Evolutionary conservation across 1,140 invertebrate genomes (phyloP).

Genomic region (Ceratina calcarata): DNA sequence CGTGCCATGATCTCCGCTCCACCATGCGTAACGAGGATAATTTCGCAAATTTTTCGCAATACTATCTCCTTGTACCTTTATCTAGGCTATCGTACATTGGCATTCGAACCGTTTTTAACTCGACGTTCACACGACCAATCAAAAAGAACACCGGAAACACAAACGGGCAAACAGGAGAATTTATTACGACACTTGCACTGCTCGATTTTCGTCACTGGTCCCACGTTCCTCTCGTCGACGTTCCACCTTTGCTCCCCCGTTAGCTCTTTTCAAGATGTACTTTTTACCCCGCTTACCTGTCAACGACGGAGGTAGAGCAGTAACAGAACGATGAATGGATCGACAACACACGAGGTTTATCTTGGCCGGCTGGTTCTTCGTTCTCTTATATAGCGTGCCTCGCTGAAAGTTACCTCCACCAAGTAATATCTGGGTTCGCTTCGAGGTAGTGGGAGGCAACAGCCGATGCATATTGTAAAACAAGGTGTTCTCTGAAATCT

Average conservation of each 20-base stretch:
- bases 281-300: slow-evolving; percentile 68
- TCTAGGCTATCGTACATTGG: not conserved
- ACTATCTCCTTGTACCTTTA: not conserved
- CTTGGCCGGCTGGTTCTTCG: slow-evolving; percentile 73
- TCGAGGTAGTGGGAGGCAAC: slow-evolving; percentile 48
- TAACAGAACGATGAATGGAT: slow-evolving; percentile 68
- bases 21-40: slow-evolving; percentile 52
- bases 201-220: slow-evolving; percentile 21
- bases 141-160: slow-evolving; percentile 3
- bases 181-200: slow-evolving; percentile 26
- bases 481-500: not conserved
- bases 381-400: slow-evolving; percentile 79
- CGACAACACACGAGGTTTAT: slow-evolving; percentile 78
- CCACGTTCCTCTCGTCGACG: not conserved
- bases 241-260: too few species aligned
- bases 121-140: too few species aligned
- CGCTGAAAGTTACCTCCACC: slow-evolving; percentile 79
- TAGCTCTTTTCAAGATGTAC: not conserved
- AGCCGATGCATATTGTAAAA: not conserved
- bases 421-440: slow-evolving; percentile 47
- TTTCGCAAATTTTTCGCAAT: slow-evolving; percentile 47
- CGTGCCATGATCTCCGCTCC: slow-evolving; percentile 53
- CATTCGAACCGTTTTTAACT: not conserved
- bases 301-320: slow-evolving; percentile 65
- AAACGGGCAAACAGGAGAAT: not conserved